These are phyloP conservation scores for Eidolon dupreanum DNA, from an alignment of 2,797 vertebrate species.

Conservation along the genomic window DNA sequence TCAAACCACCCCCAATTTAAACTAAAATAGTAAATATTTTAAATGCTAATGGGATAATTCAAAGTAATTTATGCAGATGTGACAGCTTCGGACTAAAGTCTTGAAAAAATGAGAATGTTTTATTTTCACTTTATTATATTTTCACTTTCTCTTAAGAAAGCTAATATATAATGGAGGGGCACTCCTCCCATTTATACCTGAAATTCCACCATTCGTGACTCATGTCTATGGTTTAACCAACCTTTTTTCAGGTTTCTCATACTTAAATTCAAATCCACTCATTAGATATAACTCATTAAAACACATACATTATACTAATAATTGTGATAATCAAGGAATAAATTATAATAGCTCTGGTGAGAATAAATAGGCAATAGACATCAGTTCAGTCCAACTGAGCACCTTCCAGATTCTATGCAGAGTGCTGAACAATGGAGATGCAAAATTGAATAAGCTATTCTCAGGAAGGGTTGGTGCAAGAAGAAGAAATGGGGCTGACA, in stretches of 20 bases:
- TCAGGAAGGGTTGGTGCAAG: not conserved
- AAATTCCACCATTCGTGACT: not conserved
- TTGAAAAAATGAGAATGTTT: constrained; percentile 17
- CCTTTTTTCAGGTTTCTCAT: not conserved
- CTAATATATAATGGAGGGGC: not conserved
- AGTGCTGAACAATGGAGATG: not conserved
- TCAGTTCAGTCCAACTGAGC: not conserved
- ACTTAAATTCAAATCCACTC: not conserved
- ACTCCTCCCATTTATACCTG: not conserved
- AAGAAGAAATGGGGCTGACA: not conserved
- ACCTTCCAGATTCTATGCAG: not conserved
- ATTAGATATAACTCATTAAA: not conserved
- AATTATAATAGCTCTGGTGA: not conserved
- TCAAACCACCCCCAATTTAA: not conserved
- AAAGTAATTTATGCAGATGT: not conserved
- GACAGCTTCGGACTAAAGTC: constrained; percentile 6
- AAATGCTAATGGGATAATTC: not conserved
- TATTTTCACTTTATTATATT: not conserved
- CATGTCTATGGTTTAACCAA: not conserved
- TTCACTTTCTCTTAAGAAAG: constrained; percentile 20
- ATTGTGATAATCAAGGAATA: constrained; percentile 10
- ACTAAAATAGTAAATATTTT: not conserved
- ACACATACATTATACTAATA: not conserved
- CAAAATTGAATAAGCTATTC: not conserved
- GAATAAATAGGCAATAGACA: not conserved